phyloP scores from a whole-genome alignment of 2,113 vertebrate genomes.

The Solea solea region DNA sequence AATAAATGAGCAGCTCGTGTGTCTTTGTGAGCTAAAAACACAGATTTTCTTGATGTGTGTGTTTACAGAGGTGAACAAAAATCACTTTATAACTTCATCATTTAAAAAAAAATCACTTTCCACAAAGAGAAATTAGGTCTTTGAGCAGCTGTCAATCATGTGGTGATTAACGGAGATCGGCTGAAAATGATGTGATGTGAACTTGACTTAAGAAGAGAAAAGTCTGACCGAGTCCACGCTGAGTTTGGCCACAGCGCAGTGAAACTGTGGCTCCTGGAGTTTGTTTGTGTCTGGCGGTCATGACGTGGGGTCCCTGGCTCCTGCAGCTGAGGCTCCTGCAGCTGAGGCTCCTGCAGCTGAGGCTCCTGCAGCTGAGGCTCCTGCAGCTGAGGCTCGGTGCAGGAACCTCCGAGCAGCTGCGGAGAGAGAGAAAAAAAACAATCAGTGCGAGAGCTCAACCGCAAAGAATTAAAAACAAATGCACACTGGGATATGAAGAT shows the following conservation, averaged over 20 bases:
- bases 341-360: constrained; percentile 8
- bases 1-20: too few relatives aligned
- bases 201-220: not conserved
- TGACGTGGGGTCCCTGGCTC: not conserved
- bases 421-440: constrained; percentile 43
- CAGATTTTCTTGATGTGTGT: too few relatives aligned
- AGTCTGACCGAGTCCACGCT: not conserved
- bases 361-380: constrained; percentile 15
- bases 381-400: constrained; percentile 23
- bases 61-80: too few relatives aligned
- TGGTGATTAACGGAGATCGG: too few relatives aligned
- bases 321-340: too few relatives aligned
- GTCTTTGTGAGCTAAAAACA: too few relatives aligned
- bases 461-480: constrained; percentile 73
- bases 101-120: too few relatives aligned
- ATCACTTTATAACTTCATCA: too few relatives aligned
- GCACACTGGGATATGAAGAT: constrained; percentile 27
- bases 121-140: too few relatives aligned
- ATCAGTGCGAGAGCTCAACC: constrained; percentile 38
- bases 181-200: too few relatives aligned
- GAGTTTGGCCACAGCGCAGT: constrained; percentile 7
- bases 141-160: too few relatives aligned
- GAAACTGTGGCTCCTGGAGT: constrained; percentile 10
- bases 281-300: constrained; percentile 10
- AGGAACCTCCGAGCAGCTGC: constrained; percentile 54